Conservation (phyloP, 2,888 invertebrate genomes). For the Ramazzottius varieornatus region DNA sequence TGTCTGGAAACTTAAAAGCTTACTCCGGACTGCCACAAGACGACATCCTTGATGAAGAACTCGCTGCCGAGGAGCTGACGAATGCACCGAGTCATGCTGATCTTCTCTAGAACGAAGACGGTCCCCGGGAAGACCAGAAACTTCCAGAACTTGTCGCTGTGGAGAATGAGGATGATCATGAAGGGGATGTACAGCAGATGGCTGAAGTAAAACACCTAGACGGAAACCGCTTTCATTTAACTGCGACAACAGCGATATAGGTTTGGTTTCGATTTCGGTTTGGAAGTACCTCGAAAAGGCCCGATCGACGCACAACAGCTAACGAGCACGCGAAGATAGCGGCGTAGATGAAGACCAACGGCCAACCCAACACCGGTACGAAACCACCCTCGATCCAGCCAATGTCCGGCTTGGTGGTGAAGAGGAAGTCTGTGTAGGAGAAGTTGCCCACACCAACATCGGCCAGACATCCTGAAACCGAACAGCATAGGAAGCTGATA, state of each 20-base stretch:
- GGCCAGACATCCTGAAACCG: neutral
- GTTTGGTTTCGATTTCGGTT: neutral
- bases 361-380: neutral
- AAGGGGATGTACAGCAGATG: conserved; percentile 2
- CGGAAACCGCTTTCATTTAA: no score
- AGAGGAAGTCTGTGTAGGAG: neutral
- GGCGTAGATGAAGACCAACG: neutral
- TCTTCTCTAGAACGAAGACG: neutral
- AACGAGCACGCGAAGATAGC: neutral
- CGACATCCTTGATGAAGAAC: neutral
- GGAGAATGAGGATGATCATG: neutral
- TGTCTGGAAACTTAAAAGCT: no score
- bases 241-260: neutral
- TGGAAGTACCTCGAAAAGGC: neutral
- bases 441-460: neutral
- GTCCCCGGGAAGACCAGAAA: neutral
- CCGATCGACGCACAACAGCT: neutral
- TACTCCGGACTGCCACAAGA: neutral
- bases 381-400: neutral
- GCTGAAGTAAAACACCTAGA: neutral
- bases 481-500: no score
- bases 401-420: neutral
- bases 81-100: neutral
- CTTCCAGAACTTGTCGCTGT: conserved; percentile 3
- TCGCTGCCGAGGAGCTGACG: neutral